A percentile compares a stretch with the other conserved stretches of the same genome.
phyloP scores from a whole-genome alignment of 2,797 vertebrate species.

The Pseudomugil gertrudae region DNA sequence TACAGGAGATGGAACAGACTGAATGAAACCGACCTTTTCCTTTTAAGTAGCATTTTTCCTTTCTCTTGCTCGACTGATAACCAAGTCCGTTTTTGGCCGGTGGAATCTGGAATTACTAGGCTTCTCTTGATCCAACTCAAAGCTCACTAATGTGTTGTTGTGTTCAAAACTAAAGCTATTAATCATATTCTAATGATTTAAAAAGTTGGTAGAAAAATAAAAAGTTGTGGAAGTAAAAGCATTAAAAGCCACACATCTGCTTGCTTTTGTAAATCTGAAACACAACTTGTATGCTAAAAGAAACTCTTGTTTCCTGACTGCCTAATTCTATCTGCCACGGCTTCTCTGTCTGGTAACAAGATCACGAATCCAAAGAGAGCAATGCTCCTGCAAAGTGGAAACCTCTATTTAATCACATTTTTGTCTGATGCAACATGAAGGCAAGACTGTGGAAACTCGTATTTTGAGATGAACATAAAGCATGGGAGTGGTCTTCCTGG shows the following conservation, averaged over 20 bases:
- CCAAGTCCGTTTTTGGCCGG: conserved; percentile 75
- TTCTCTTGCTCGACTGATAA: conserved; percentile 60
- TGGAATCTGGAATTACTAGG: conserved; percentile 72
- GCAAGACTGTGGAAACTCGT: conserved; percentile 78
- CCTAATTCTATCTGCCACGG: conserved; percentile 19
- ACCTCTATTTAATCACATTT: conserved; percentile 76
- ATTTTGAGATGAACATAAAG: conserved; percentile 73
- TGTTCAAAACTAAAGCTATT: conserved; percentile 72
- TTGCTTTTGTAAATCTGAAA: conserved; percentile 20
- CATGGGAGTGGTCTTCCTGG: conserved; percentile 65
- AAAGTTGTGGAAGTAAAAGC: conserved; percentile 56
- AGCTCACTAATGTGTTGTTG: conserved; percentile 61
- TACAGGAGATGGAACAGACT: not conserved
- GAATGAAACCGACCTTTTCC: conserved; percentile 62
- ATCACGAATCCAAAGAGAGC: conserved; percentile 48
- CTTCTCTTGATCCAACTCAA: conserved; percentile 71
- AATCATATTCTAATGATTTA: conserved; percentile 80
- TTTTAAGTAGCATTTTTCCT: conserved; percentile 78
- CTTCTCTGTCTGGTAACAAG: conserved; percentile 28
- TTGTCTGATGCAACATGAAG: conserved; percentile 82
- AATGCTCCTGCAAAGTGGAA: conserved; percentile 65
- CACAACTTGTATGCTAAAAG: conserved; percentile 26
- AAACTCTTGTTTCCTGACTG: conserved; percentile 28
- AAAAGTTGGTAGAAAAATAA: conserved; percentile 36
- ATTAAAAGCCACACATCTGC: conserved; percentile 61